Base-by-base conservation (phyloP, 2,888 invertebrate genomes). In the Gonocerus acuteangulatus region DNA sequence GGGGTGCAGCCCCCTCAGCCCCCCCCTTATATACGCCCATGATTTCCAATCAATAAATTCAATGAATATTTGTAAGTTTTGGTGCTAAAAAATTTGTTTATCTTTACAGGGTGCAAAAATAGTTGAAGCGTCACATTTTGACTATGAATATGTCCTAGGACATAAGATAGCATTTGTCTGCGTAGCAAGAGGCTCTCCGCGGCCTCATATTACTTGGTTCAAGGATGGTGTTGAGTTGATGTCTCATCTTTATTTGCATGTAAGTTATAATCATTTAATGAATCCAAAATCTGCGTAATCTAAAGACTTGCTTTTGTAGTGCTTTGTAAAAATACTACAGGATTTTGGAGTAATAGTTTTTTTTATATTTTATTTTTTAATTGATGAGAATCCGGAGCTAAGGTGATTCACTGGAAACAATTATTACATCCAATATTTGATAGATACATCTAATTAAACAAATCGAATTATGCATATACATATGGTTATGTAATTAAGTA, bases 181-280 rank as follows among this genome's bases (percentile, higher is more conserved):
- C 74, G 87, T 89, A 48, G 95, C 95, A 0, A 85, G 86, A 71
- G 95, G 95, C 1, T 84, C 85, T 67, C 95, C 95, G 0, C 78
- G 92, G 47, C 95, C 95, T 0, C 89, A 90, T 68, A 91, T 95
- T 66, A 95, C 93, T 18, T 95, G 95, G 95, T 92, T 89, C 74
- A 95, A 95, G 74, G 94, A 95, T 73, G 94, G 93, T 27, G 86
- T 88, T 15, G 95, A 95, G 76, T 87, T 95, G 72, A 92, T 90
- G 71, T 85, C 88, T 23, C 93, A 93, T 77, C 82, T 86, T 61
- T 91, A 91, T 73, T 78, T 92, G 71, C 90, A 93, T 73, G 93
- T 90, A 74, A 80, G 84, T 80, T 68, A 44, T 19, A 22, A 19
- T 13, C 3, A 7, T 9, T n/a, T n/a, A n/a, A n/a, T n/a, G 9